A percentile compares a stretch with the other conserved stretches of the same genome.
Evolutionary conservation across 2,797 vertebrate species (phyloP).

Genomic region (Poeciliopsis gracilis): DNA sequence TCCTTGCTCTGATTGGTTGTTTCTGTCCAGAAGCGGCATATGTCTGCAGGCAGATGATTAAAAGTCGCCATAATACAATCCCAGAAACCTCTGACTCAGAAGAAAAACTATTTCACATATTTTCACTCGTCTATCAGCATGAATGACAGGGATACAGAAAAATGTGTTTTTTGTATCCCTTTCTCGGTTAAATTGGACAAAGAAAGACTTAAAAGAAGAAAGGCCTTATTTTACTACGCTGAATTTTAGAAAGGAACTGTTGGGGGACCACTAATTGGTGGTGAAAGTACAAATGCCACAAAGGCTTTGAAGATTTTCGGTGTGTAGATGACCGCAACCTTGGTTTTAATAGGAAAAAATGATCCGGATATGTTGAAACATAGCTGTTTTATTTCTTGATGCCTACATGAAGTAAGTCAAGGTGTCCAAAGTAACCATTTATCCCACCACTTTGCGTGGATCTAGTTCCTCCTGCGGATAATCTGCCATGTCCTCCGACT

Average conservation of each 20-base stretch:
- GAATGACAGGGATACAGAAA: background rate
- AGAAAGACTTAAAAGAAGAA: background rate
- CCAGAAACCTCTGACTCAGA: background rate
- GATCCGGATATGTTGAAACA: background rate
- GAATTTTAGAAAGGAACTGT: background rate
- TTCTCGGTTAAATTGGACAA: background rate
- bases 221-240: background rate
- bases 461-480: constrained; percentile 43
- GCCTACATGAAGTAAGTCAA: background rate
- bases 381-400: background rate
- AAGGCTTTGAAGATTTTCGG: background rate
- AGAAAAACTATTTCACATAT: background rate
- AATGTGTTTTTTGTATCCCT: background rate
- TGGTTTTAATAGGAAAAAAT: background rate
- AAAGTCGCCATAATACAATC: background rate
- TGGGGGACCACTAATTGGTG: too few species aligned
- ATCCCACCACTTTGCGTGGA: constrained; percentile 33
- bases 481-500: constrained; percentile 21
- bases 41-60: background rate
- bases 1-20: too few species aligned
- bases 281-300: background rate
- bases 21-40: too few species aligned
- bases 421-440: background rate
- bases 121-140: background rate
- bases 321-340: background rate